Conservation (phyloP, 2,113 vertebrate genomes). For the Anoura caudifer region DNA sequence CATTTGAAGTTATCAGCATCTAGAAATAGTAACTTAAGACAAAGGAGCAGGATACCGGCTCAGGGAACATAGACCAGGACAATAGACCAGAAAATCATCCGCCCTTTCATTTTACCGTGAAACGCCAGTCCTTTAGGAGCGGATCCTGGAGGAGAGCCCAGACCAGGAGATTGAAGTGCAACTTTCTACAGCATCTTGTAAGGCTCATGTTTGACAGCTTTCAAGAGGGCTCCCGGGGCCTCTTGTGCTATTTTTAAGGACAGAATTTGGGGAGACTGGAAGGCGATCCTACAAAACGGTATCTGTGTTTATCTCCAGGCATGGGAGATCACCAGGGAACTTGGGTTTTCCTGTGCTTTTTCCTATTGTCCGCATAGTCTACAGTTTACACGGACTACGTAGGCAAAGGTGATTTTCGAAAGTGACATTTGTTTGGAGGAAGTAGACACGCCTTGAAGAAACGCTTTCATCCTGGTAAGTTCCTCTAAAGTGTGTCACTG, state of each 20-base stretch:
- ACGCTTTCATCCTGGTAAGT: neutral
- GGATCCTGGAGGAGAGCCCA: neutral
- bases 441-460: neutral
- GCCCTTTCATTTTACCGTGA: neutral
- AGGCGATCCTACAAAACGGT: neutral
- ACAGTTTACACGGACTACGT: neutral
- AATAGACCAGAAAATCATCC: neutral
- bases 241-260: neutral
- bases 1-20: neutral
- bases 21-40: neutral
- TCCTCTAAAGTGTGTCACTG: neutral
- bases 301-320: neutral
- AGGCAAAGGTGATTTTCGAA: neutral
- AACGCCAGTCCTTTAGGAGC: fast-evolving
- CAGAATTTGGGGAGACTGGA: neutral
- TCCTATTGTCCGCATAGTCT: neutral
- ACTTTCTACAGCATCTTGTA: neutral
- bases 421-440: no score
- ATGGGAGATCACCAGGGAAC: neutral
- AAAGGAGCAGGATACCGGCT: neutral
- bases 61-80: neutral
- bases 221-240: neutral
- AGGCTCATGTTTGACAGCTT: neutral
- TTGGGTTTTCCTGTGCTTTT: neutral
- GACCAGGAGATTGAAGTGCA: neutral